Evolutionary conservation across 2,888 invertebrate genomes (phyloP).

Genomic region (Caenorhabditis afra): DNA sequence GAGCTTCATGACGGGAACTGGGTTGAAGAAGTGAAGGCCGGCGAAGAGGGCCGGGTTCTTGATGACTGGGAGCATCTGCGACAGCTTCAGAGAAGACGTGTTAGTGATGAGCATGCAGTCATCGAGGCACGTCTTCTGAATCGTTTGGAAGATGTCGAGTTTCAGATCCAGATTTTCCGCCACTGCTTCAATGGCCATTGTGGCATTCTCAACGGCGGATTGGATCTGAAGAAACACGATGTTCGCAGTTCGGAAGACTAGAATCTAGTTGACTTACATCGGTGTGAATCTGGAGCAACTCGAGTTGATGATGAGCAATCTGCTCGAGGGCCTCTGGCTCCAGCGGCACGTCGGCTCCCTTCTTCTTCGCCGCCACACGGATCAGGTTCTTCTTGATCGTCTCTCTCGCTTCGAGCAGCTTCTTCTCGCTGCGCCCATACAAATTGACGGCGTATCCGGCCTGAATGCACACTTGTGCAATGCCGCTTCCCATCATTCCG

Average conservation of each 20-base stretch:
- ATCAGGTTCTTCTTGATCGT: conserved; percentile 60
- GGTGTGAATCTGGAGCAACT: conserved; percentile 63
- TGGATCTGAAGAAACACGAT: conserved; percentile 26
- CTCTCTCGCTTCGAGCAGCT: conserved; percentile 86
- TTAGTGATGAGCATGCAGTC: conserved; percentile 91
- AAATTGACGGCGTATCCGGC: conserved; percentile 89
- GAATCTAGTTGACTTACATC: conserved; percentile 38
- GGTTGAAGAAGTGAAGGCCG: conserved; percentile 93
- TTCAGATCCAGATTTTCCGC: conserved; percentile 88
- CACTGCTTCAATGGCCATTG: conserved; percentile 90
- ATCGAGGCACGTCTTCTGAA: conserved; percentile 85
- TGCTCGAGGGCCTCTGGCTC: conserved; percentile 53
- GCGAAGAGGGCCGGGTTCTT: conserved; percentile 85
- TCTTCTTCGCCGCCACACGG: conserved; percentile 55
- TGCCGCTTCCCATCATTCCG: conserved; percentile 79
- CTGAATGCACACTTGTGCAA: conserved; percentile 85
- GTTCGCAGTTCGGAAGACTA: too few species aligned
- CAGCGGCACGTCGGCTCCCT: conserved; percentile 25
- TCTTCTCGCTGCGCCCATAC: conserved; percentile 87
- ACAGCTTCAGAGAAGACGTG: conserved; percentile 90
- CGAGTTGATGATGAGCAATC: conserved; percentile 47
- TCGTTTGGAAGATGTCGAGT: conserved; percentile 86
- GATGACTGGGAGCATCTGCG: conserved; percentile 84
- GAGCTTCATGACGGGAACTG: conserved; percentile 91
- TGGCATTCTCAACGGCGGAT: conserved; percentile 84